Conservation (phyloP, 1,140 invertebrate species). For the Drosophila insularis region DNA sequence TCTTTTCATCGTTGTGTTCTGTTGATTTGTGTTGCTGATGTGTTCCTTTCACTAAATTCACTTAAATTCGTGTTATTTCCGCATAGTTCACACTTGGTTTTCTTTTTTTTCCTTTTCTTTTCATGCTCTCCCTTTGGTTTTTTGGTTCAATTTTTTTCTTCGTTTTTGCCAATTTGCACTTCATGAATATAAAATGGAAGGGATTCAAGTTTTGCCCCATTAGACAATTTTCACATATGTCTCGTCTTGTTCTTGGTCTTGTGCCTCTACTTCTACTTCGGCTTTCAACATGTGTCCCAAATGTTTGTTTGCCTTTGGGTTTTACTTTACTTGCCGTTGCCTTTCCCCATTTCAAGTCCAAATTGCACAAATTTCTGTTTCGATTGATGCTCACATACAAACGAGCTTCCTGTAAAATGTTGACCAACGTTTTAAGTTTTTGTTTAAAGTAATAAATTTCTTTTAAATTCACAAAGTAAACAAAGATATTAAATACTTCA, state of each 20-base stretch:
- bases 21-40: slow-evolving; percentile 70
- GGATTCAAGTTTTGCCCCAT: slow-evolving; percentile 54
- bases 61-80: slow-evolving; percentile 78
- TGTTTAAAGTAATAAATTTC: not conserved
- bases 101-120: not conserved
- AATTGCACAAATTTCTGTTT: slow-evolving; percentile 24
- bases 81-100: slow-evolving; percentile 63
- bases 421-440: slow-evolving; percentile 45
- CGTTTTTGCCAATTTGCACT: slow-evolving; percentile 73
- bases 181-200: slow-evolving; percentile 71
- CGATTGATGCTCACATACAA: slow-evolving; percentile 51
- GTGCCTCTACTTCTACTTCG: not conserved
- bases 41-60: slow-evolving; percentile 78
- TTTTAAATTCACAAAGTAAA: not conserved
- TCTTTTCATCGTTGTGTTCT: slow-evolving; percentile 8
- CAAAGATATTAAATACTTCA: too few relatives aligned
- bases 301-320: slow-evolving; percentile 43
- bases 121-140: not conserved
- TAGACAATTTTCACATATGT: slow-evolving; percentile 76
- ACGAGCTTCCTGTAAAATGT: slow-evolving; percentile 50
- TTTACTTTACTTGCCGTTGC: slow-evolving; percentile 1
- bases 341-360: slow-evolving; percentile 6
- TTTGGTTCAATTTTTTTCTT: slow-evolving; percentile 17
- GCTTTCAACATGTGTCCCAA: slow-evolving; percentile 32
- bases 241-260: slow-evolving; percentile 34